Base-by-base conservation (phyloP, 1,140 invertebrate species). In the Samia ricini region DNA sequence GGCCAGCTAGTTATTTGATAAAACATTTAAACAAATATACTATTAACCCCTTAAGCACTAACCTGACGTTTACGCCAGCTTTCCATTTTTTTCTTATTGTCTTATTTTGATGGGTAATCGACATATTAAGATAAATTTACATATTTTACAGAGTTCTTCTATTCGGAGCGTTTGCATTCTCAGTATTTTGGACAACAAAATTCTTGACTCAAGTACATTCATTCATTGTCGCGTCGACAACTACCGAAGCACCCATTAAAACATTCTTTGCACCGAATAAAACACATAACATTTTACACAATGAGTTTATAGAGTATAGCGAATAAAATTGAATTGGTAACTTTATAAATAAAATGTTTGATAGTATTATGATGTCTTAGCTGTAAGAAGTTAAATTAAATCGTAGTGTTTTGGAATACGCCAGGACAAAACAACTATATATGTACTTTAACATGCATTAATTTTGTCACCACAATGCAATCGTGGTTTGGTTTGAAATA, bases 101-200 rank as follows among this genome's bases (percentile, higher is more conserved):
- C n/a, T n/a, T n/a, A n/a, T n/a, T n/a, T n/a, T n/a, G n/a, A n/a
- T n/a, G n/a, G n/a, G n/a, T n/a, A n/a, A n/a, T n/a, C n/a, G n/a
- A n/a, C n/a, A n/a, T 51, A 7, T 52, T 21, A 20, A 21, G 5
- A 52, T 21, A 21, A 12, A 52, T 2, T 52, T 1, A 51, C 50
- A 52, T 52, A 6, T 48, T 57, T 57, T 63, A 19, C 61, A 63
- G 61, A 29, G 55, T 56, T 15, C 33, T 63, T 7, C 18, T 81
- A 36, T 22, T 80, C 49, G 77, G 74, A 22, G 78, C 75, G 52
- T 55, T 83, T 52, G 76, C 65, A 23, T 82, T 84, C 69, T 71
- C 77, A 10, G 63, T 70, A 52, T 84, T 81, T 68, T 84, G 81
- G 81, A 79, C 77, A 0, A 63, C 68, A 48, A 84, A 80, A 54